phyloP scores from a whole-genome alignment of 1,140 invertebrate species.

The Euwallacea similis region DNA sequence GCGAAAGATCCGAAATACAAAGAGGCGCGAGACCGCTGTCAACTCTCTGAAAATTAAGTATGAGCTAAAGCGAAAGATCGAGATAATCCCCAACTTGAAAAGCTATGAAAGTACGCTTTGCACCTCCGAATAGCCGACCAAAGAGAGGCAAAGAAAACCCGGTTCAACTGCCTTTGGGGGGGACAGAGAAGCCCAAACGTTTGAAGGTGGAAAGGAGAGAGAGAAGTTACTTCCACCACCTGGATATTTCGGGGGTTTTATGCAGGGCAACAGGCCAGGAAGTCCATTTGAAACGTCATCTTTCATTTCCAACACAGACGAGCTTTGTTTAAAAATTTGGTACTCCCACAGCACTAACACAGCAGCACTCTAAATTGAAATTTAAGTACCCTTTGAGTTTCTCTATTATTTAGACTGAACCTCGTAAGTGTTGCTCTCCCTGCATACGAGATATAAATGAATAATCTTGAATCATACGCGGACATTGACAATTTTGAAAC shows the following conservation, averaged over 20 bases:
- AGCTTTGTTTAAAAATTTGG: too few relatives aligned
- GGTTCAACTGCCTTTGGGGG: constrained; percentile 1
- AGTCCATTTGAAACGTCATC: not conserved
- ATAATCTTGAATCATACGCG: too few relatives aligned
- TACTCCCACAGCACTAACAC: too few relatives aligned
- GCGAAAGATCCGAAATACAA: constrained; percentile 3
- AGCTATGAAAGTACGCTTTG: constrained; percentile 30
- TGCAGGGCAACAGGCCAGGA: constrained; percentile 2
- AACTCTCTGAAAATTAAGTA: constrained; percentile 26
- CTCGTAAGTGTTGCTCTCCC: too few relatives aligned
- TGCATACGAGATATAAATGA: too few relatives aligned
- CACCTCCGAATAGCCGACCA: constrained; percentile 28
- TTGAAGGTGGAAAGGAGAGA: constrained; percentile 1
- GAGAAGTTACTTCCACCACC: constrained; percentile 16
- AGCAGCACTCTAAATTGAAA: too few relatives aligned
- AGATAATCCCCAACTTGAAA: constrained; percentile 30
- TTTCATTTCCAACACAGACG: too few relatives aligned
- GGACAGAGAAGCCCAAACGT: constrained; percentile 3
- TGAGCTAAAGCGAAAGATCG: constrained; percentile 27
- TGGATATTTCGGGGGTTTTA: constrained; percentile 14
- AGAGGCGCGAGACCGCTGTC: constrained; percentile 23
- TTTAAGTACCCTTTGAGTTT: too few relatives aligned
- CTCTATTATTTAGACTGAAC: too few relatives aligned
- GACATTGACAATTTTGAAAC: too few relatives aligned
- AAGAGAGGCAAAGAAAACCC: constrained; percentile 30